These are phyloP conservation scores for Dendronephthya gigantea DNA, from an alignment of 64 coral and sea anemone species.

Conservation along the genomic window DNA sequence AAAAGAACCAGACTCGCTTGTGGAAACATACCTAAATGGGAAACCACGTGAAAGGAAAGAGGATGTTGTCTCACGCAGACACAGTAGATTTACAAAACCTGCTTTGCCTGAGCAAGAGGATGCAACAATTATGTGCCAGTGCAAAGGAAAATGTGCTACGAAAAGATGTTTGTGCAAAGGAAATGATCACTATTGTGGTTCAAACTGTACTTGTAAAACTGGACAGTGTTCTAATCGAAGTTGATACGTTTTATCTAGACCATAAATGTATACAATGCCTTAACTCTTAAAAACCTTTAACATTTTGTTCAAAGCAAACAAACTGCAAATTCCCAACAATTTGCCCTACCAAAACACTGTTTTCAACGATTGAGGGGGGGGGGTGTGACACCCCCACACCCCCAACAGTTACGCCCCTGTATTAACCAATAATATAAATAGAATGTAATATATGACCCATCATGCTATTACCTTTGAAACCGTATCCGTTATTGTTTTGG, in stretches of 20 bases:
- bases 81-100: background rate
- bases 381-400: too few relatives aligned
- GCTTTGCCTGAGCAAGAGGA: background rate
- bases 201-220: background rate
- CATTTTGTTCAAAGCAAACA: too few relatives aligned
- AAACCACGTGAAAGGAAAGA: background rate
- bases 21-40: background rate
- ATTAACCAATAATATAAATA: too few relatives aligned
- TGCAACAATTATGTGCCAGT: background rate
- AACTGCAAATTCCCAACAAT: too few relatives aligned
- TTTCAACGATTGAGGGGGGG: too few relatives aligned
- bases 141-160: background rate
- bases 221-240: background rate
- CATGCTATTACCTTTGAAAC: too few relatives aligned
- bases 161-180: background rate
- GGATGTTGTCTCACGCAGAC: background rate
- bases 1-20: background rate
- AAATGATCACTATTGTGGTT: background rate
- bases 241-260: background rate
- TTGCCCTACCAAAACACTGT: too few relatives aligned
- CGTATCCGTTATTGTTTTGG: too few relatives aligned
- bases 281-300: too few relatives aligned
- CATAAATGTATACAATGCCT: too few relatives aligned
- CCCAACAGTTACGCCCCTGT: too few relatives aligned
- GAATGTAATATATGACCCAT: too few relatives aligned